Evolutionary conservation across 2,888 invertebrate genomes (phyloP), one percentile per base, ranked within the genome.

Genomic region (Nomada flava): DNA sequence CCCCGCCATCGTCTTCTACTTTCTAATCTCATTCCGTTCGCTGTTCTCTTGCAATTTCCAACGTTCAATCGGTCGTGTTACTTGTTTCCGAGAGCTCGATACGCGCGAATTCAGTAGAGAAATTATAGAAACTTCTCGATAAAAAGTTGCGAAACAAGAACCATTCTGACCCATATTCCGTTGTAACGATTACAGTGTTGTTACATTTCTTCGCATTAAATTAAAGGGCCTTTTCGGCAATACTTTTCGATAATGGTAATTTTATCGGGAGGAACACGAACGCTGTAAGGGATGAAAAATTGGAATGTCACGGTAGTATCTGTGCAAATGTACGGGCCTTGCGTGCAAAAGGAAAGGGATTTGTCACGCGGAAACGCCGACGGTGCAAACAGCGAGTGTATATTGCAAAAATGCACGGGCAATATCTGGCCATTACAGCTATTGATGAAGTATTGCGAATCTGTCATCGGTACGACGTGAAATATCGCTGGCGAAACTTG

Each of bases 381-480:
- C 60, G 42, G 62, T 55, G n/a, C 26, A 53, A 74, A 74, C 60
- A 60, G 42, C 23, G 42, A 23, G 18, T 29, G 62, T 20, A 15
- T 23, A 53, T 70, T 36, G 26, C 52, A 50, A 76, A 64, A 71
- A 59, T 76, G 36, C 57, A 3, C 42, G 53, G 13, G 13, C 50
- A 68, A 67, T 65, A 29, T 23, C 18, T 42, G 29, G 59, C 65
- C 53, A 73, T 75, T 60, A 67, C 7, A 42, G 23, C n/a, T 65
- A 67, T 57, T n/a, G 68, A 69, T 55, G 55, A 55, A 63, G 76
- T 18, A 18, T 23, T n/a, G 26, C 10, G 44, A 59, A 79, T 57
- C 68, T 57, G 57, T 78, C 68, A 26, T 69, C 50, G 47, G 10
- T 18, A 0, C 2, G 3, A 50, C 26, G 76, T 76, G 29, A 79